These are phyloP conservation scores for Stomorhina lunata DNA, from an alignment of 2,888 invertebrate species.

Conservation along the genomic window DNA sequence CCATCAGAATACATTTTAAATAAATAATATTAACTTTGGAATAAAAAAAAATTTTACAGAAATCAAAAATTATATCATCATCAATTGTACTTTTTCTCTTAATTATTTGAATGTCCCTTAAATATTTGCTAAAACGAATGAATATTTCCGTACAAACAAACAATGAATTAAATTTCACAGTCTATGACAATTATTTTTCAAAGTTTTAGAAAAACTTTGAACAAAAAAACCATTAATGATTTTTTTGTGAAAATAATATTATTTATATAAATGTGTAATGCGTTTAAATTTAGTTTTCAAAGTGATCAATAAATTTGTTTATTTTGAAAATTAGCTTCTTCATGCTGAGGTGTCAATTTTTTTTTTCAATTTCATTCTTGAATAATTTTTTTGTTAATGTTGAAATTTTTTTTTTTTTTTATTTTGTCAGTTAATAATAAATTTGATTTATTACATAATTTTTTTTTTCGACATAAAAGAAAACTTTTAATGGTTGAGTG, in stretches of 20 bases:
- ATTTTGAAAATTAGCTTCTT: conserved; percentile 60
- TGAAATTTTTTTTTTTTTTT: not conserved
- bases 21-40: not conserved
- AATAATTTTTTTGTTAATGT: conserved; percentile 15
- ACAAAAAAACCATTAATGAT: not conserved
- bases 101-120: not conserved
- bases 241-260: not conserved
- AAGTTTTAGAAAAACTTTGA: too few relatives aligned
- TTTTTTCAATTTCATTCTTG: not conserved
- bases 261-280: not conserved
- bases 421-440: not conserved
- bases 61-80: not conserved
- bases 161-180: not conserved
- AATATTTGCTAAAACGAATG: not conserved
- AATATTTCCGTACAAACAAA: conserved; percentile 6
- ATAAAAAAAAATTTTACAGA: not conserved
- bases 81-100: not conserved
- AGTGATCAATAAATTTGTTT: conserved; percentile 51
- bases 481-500: conserved; percentile 9
- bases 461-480: conserved; percentile 9
- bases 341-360: conserved; percentile 57
- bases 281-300: not conserved
- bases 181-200: too few relatives aligned
- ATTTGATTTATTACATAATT: conserved; percentile 12
- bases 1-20: too few relatives aligned